Evolutionary conservation across 92 coral and sea anemone species (phyloP).

Genomic region (Epizoanthus scotinus): DNA sequence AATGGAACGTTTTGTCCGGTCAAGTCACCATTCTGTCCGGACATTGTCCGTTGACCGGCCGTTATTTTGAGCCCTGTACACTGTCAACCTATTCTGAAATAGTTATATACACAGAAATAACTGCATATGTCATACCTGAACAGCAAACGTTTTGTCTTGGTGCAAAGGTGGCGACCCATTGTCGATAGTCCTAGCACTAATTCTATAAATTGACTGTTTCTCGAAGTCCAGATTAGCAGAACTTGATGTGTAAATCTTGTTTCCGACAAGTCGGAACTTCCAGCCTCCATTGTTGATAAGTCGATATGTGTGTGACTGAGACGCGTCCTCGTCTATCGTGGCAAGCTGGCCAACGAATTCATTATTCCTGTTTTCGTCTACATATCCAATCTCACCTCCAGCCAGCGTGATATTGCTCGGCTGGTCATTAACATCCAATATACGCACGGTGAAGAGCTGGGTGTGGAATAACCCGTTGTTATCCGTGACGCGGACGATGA

Average conservation of each 20-base stretch:
- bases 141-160: constrained; percentile 62
- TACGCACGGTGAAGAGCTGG: constrained; percentile 62
- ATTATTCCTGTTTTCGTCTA: constrained; percentile 73
- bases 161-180: constrained; percentile 69
- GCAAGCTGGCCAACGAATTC: constrained; percentile 77
- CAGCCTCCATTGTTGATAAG: constrained; percentile 65
- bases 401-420: constrained; percentile 82
- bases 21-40: too few species aligned
- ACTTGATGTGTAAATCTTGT: constrained; percentile 59
- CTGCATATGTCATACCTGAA: constrained; percentile 59
- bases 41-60: too few species aligned
- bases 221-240: constrained; percentile 75
- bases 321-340: constrained; percentile 75
- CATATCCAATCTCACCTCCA: constrained; percentile 75
- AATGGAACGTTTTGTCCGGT: too few species aligned
- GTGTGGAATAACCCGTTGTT: constrained; percentile 71
- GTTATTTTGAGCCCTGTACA: too few species aligned
- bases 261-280: constrained; percentile 61
- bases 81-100: neutral
- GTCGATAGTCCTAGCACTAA: constrained; percentile 74
- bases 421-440: constrained; percentile 82
- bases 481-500: constrained; percentile 83
- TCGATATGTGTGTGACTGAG: constrained; percentile 76
- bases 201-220: constrained; percentile 51
- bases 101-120: too few species aligned